Percentiles rank a stretch among this genome's conserved stretches.
These are phyloP conservation scores for Dissostichus mawsoni DNA, from an alignment of 2,113 vertebrate species.

Conservation along the genomic window DNA sequence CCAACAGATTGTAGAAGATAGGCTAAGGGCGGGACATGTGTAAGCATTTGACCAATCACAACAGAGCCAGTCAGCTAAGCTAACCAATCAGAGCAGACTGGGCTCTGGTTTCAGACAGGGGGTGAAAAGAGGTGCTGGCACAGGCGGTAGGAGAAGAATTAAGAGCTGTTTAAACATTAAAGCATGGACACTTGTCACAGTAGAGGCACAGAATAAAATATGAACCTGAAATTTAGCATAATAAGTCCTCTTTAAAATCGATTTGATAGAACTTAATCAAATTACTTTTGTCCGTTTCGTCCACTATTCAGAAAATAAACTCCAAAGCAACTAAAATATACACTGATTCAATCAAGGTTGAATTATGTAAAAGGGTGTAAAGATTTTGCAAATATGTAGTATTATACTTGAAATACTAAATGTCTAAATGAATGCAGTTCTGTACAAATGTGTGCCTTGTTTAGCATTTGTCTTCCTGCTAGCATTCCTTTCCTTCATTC, in stretches of 20 bases:
- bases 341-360: neutral
- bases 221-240: too few relatives aligned
- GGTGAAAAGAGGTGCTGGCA: too few relatives aligned
- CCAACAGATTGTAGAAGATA: too few relatives aligned
- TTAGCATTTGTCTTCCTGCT: neutral
- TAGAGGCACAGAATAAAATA: neutral
- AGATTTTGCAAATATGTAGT: neutral
- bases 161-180: too few relatives aligned
- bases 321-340: neutral
- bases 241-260: neutral
- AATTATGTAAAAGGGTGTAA: neutral
- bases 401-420: neutral
- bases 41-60: too few relatives aligned
- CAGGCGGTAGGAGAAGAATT: too few relatives aligned
- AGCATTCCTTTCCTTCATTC: constrained; percentile 54
- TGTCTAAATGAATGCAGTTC: neutral
- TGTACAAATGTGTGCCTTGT: constrained; percentile 15
- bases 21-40: too few relatives aligned
- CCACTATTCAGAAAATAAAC: neutral
- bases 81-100: too few relatives aligned
- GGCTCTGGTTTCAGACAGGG: too few relatives aligned
- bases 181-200: neutral
- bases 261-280: neutral
- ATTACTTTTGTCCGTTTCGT: neutral
- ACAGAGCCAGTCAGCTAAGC: too few relatives aligned